Base-by-base conservation (phyloP, 2,888 invertebrate genomes). In the Parasteatoda lunata region DNA sequence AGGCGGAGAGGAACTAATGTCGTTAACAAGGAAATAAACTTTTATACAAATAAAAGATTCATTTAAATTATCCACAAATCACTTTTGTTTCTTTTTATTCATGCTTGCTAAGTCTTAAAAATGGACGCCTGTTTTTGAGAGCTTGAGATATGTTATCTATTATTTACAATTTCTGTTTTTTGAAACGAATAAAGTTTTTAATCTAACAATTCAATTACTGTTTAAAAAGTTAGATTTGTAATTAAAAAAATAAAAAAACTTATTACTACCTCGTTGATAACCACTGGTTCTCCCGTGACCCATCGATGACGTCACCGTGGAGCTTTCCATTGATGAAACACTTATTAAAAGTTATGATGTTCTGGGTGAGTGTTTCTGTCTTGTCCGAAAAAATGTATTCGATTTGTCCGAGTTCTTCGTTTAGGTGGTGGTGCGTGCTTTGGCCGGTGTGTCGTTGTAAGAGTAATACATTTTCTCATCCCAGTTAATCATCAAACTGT, bases 311-410 rank as follows among this genome's bases (percentile, higher is more conserved):
- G 92, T 99, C 98, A 45, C 99, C 99, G 92, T 97, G 99, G 84
- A 95, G 94, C 90, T 95, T 94, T 6, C 97, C 98, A 90, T 95
- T 96, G 90, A 99, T 97, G 89, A 98, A 97, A 92, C 98, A 98
- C 93, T 99, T 99, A 93, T 99, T 99, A 93, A 99, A 99, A 83
- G 98, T 97, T 99, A 99, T 99, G 90, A 99, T 98, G 92, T 99
- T 99, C 94, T 98, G 98, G 51, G 99, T 99, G 84, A 99, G 94
- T 13, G 99, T 99, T 90, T 99, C 99, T 89, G 99, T 99, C 94
- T 99, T 99, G 93, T 99, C 99, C 76, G 98, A 98, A 93, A 99
- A 99, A 92, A 99, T 96, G 93, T 99, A 99, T 93, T 99, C 98
- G 91, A 99, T 98, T 94, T 99, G 98, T 90, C 98, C 98, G 90